These are phyloP conservation scores for Crossocerus cetratus DNA, from an alignment of 2,888 invertebrate species.

Conservation along the genomic window DNA sequence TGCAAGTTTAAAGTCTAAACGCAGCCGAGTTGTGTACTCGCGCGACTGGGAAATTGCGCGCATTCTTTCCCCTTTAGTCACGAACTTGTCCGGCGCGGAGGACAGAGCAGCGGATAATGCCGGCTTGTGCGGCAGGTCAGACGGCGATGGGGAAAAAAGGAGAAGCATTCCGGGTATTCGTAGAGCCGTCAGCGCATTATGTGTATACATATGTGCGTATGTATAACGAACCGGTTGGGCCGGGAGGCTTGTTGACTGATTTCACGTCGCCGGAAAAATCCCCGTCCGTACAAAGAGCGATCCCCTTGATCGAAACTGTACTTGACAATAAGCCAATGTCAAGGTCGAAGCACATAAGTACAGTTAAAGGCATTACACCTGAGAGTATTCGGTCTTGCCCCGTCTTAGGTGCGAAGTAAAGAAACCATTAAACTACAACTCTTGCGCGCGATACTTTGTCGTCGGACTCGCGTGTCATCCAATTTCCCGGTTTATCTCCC, in stretches of 20 bases:
- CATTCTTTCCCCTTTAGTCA: constrained; percentile 9
- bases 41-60: constrained; percentile 1
- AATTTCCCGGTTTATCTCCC: background rate
- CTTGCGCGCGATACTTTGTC: no score
- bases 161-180: background rate
- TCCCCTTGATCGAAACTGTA: background rate
- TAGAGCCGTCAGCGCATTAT: background rate
- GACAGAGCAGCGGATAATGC: background rate
- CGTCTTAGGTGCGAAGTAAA: background rate
- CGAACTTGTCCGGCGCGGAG: background rate
- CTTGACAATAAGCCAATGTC: background rate
- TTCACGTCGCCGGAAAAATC: no score
- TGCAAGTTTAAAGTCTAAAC: no score
- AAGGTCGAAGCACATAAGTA: background rate
- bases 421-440: background rate
- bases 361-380: background rate
- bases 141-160: background rate
- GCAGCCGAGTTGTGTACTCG: background rate
- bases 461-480: background rate
- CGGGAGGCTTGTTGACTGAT: background rate
- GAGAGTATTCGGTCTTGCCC: background rate
- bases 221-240: background rate
- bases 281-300: background rate
- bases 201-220: no score
- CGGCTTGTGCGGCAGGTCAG: background rate